These are phyloP conservation scores for Chunga burmeisteri DNA, from an alignment of 2,113 vertebrate genomes.

Conservation along the genomic window DNA sequence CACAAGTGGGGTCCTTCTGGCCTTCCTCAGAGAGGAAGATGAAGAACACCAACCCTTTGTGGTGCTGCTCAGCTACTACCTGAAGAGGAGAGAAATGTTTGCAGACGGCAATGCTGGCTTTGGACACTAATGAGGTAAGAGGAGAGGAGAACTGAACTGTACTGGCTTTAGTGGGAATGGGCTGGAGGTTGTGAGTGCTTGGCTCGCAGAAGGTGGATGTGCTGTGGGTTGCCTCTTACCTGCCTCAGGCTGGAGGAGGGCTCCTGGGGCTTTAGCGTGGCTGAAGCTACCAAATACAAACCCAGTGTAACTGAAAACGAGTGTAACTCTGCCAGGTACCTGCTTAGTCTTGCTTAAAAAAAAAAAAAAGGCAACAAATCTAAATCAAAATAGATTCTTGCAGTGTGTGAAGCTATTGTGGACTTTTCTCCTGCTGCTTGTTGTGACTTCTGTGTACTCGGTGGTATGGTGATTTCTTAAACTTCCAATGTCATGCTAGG, in stretches of 20 bases:
- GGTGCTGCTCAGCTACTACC: neutral
- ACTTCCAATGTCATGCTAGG: accelerated
- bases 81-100: neutral
- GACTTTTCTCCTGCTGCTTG: neutral
- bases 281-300: neutral
- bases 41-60: neutral
- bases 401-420: neutral
- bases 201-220: neutral
- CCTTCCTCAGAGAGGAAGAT: neutral
- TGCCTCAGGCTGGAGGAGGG: neutral
- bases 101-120: neutral
- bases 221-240: neutral
- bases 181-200: neutral
- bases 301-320: neutral
- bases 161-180: neutral
- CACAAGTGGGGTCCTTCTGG: no score
- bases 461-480: neutral
- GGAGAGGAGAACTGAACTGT: neutral
- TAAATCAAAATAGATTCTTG: neutral
- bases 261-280: neutral
- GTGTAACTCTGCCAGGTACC: neutral
- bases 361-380: neutral
- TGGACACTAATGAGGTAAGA: neutral
- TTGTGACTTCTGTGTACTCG: neutral
- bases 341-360: neutral